Base-by-base conservation (phyloP, 2,797 vertebrate genomes). In the Fistularia tabacaria region DNA sequence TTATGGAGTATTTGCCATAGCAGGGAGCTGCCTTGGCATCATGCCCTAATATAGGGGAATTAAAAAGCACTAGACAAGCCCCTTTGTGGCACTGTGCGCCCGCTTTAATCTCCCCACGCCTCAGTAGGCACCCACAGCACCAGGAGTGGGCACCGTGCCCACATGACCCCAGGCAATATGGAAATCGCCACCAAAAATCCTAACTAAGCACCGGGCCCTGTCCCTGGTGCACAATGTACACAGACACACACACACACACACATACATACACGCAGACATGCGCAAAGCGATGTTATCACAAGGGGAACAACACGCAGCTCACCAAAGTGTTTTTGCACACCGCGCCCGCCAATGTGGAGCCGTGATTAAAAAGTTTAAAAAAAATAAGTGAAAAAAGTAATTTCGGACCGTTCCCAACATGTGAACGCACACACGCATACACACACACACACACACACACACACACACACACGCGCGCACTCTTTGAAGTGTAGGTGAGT, bases 1-100 rank as follows among this genome's bases (percentile, higher is more conserved):
- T 83, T 82, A 77, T 85, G 81, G 84, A 87, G 83, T 85, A 84
- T 89, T 87, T 78, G 85, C 80, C 77, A 73, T 85, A 83, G 86
- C 80, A 76, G 83, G 80, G 85, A 87, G 76, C 81, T 86, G 69
- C 76, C 69, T 86, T 89, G 88, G 85, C 86, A 81, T 76, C 1
- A 52, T 79, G 86, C 90, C 87, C 87, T 91, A 90, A 91, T 92
- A 90, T 90, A 85, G 85, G 74, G 78, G 88, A 90, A 91, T 91
- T 90, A 90, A 90, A 91, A 89, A 90, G 83, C 85, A 91, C 88
- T 89, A 91, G 87, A 91, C 89, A 86, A 85, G 82, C 79, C 86
- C 88, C 84, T 91, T 91, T 90, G 88, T 91, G 88, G 82, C 80
- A 87, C 77, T 76, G 77, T 86, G 85, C 80, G 84, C 86, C 81